A percentile compares a stretch with the other conserved stretches of the same genome.
phyloP scores from a whole-genome alignment of 2,797 vertebrate genomes.

The Cossypha niveicapilla region DNA sequence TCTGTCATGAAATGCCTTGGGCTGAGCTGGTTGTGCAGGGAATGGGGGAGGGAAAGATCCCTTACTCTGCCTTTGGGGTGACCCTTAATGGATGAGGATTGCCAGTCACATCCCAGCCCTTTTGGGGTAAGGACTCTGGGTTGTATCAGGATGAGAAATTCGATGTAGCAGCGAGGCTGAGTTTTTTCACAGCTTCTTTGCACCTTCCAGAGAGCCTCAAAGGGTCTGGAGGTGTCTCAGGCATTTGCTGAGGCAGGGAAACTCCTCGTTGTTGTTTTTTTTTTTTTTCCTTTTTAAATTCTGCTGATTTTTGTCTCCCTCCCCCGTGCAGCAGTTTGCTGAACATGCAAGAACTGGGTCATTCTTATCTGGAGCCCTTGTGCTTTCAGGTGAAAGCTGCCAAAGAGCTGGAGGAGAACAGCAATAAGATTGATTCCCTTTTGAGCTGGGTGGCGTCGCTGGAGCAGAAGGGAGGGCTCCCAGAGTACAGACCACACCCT shows the following conservation, averaged over 20 bases:
- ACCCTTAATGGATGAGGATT: not conserved
- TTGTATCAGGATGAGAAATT: not conserved
- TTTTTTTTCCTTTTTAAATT: not conserved
- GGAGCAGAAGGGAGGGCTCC: conserved; percentile 24
- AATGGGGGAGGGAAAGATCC: not conserved
- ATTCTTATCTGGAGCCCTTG: not conserved
- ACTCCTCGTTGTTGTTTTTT: not conserved
- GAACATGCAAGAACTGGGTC: rapidly evolving
- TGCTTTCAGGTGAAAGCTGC: conserved; percentile 86
- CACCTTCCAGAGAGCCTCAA: not conserved
- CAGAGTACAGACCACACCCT: conserved; percentile 63
- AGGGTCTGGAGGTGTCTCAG: not conserved
- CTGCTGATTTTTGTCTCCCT: not conserved
- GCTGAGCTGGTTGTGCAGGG: not conserved
- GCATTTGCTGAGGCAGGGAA: not conserved
- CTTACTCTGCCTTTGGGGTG: not conserved
- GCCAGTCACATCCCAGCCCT: not conserved
- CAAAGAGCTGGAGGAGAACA: conserved; percentile 89
- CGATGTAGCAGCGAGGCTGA: not conserved
- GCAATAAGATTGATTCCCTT: conserved; percentile 84
- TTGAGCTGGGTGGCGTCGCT: conserved; percentile 74
- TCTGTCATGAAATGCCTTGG: rapidly evolving
- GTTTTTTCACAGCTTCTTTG: not conserved
- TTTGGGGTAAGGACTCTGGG: rapidly evolving
- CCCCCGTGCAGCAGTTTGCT: not conserved